phyloP scores from a whole-genome alignment of 2,113 vertebrate species.

The Aptenodytes patagonicus region DNA sequence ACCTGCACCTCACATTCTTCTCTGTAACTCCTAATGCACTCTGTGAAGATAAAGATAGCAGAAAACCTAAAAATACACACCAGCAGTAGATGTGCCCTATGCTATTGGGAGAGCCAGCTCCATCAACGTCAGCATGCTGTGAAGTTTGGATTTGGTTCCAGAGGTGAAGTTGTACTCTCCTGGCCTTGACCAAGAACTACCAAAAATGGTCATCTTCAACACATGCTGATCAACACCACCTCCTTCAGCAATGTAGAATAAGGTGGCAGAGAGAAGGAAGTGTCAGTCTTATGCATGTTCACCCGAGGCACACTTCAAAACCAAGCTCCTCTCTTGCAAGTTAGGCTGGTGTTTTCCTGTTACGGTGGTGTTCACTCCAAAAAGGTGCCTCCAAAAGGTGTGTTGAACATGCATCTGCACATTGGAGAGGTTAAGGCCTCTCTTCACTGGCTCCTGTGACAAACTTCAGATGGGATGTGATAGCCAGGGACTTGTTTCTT shows the following conservation, averaged over 20 bases:
- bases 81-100: background rate
- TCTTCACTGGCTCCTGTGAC: slow-evolving; percentile 32
- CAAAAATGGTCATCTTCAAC: background rate
- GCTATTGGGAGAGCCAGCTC: background rate
- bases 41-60: background rate
- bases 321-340: background rate
- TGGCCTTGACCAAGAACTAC: background rate
- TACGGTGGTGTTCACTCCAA: background rate
- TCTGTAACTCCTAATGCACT: background rate
- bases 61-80: background rate
- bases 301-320: background rate
- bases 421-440: slow-evolving; percentile 30
- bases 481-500: background rate
- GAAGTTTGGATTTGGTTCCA: background rate
- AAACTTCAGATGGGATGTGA: background rate
- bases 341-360: background rate
- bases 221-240: background rate
- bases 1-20: background rate
- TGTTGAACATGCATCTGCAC: slow-evolving; percentile 15
- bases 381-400: background rate
- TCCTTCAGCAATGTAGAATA: background rate
- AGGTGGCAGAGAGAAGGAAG: background rate
- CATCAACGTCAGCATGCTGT: background rate
- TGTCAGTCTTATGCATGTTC: background rate
- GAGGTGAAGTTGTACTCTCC: background rate